Evolutionary conservation across 2,113 vertebrate species (phyloP), one percentile per base, ranked within the genome.

Genomic region (Upupa epops): DNA sequence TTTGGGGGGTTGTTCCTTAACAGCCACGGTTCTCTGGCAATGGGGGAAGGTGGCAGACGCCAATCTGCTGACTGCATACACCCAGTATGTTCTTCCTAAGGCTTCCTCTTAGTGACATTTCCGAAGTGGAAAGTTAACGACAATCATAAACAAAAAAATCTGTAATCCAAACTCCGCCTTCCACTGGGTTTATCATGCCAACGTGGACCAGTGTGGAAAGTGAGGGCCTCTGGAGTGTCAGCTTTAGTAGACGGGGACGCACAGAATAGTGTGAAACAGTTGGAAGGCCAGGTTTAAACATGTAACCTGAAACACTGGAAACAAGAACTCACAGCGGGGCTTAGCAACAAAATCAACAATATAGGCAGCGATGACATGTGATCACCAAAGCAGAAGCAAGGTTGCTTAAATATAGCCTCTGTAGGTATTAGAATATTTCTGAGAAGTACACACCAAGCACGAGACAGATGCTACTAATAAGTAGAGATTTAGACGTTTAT

Each of bases 281-380:
- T 96, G 96, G 95, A 95, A 97, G 93, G 90, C 86, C 85, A 91
- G 95, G 90, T 96, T 97, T 97, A 96, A 96, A 94, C 92, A 92
- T 95, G 96, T 97, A 97, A 97, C 83, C 92, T 94, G 96, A 97
- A 96, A 96, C 97, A 93, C 52, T 97, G 93, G 97, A 97, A 97
- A 96, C 94, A 56, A 86, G 94, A 95, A 94, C 94, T 96, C 93
- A 76, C 85, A 89, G 91, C 3, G 37, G 85, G 93, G 91, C 97
- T 97, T 97, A 97, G 97, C 96, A 97, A 97, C 97, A 96, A 95
- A 96, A 96, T 97, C 97, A 97, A 97, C 97, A 97, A 93, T 97
- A 96, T 96, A 96, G 94, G 83, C 92, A 94, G 85, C 0, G 5
- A 92, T 95, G 97, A 97, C 96, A 97, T 96, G 96, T 89, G 96